phyloP scores from a whole-genome alignment of 2,888 invertebrate genomes.

The Bellardia pandia region DNA sequence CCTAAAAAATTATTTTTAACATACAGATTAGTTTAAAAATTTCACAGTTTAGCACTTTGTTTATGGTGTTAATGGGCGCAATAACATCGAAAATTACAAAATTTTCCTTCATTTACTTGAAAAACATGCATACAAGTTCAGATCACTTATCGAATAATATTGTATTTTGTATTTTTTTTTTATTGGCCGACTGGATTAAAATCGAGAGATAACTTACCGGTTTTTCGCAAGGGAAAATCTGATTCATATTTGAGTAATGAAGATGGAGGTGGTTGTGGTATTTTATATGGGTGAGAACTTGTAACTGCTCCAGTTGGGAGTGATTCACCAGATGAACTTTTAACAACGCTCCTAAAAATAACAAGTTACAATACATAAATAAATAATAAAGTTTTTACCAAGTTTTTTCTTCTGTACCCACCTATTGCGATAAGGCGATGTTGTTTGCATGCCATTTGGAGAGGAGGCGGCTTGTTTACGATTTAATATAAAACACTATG shows the following conservation, averaged over 20 bases:
- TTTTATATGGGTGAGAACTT: conserved; percentile 88
- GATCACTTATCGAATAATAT: conserved; percentile 18
- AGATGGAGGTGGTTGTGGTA: conserved; percentile 87
- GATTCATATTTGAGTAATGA: conserved; percentile 84
- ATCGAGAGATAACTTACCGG: conserved; percentile 87
- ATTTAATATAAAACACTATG: conserved; percentile 91
- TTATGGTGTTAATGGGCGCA: conserved; percentile 67
- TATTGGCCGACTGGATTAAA: neutral
- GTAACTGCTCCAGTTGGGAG: conserved; percentile 87
- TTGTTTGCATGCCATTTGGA: conserved; percentile 87
- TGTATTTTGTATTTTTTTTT: neutral
- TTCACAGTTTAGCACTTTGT: conserved; percentile 63
- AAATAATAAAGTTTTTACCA: neutral
- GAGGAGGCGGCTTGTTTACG: conserved; percentile 91
- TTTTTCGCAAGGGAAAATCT: conserved; percentile 97
- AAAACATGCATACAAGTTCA: conserved; percentile 61
- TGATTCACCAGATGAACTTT: conserved; percentile 88
- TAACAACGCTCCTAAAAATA: conserved; percentile 86
- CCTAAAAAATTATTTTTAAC: conserved; percentile 3
- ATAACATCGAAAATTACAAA: conserved; percentile 57
- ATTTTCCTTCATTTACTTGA: conserved; percentile 12
- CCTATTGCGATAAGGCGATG: conserved; percentile 92
- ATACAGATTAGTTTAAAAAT: conserved; percentile 53
- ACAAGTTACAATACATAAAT: neutral
- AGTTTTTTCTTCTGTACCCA: conserved; percentile 81